phyloP scores from a whole-genome alignment of 2,888 invertebrate genomes.

The Spicauda simplicius region DNA sequence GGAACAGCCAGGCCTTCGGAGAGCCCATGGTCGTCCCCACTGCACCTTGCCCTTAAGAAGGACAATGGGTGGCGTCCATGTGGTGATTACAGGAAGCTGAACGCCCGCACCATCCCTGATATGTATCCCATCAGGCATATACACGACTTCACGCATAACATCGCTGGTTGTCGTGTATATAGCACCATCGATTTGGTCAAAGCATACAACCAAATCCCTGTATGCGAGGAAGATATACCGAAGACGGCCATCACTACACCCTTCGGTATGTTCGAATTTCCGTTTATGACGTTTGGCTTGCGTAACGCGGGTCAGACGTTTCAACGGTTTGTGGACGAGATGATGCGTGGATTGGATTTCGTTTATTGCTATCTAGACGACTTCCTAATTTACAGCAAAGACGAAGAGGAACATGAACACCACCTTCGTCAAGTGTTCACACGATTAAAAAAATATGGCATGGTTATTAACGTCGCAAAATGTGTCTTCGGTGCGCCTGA shows the following conservation, averaged over 20 bases:
- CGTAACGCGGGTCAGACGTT: slow-evolving; percentile 59
- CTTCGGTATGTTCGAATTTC: slow-evolving; percentile 54
- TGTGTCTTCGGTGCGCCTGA: slow-evolving; percentile 43
- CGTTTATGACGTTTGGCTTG: slow-evolving; percentile 55
- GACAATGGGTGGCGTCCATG: slow-evolving; percentile 43
- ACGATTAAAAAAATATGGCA: slow-evolving; percentile 41
- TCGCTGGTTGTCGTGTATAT: slow-evolving; percentile 39
- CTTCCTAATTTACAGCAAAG: slow-evolving; percentile 42
- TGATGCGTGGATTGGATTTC: too few species aligned
- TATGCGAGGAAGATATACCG: slow-evolving; percentile 56
- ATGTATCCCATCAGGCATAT: slow-evolving; percentile 50
- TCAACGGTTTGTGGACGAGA: too few species aligned
- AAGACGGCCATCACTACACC: slow-evolving; percentile 58
- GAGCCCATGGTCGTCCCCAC: slow-evolving; percentile 51
- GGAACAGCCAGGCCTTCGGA: slow-evolving; percentile 45
- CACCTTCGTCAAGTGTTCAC: slow-evolving; percentile 44
- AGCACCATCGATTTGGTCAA: slow-evolving; percentile 40
- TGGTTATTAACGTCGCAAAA: slow-evolving; percentile 44
- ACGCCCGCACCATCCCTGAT: slow-evolving; percentile 52
- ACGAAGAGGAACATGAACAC: slow-evolving; percentile 34
- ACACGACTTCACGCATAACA: slow-evolving; percentile 37
- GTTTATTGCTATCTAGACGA: too few species aligned
- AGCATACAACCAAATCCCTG: slow-evolving; percentile 61
- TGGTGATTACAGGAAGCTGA: slow-evolving; percentile 56
- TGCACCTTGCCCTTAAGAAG: slow-evolving; percentile 52